phyloP scores from a whole-genome alignment of 2,888 invertebrate species.

The Paralinhomoeus sp. region DNA sequence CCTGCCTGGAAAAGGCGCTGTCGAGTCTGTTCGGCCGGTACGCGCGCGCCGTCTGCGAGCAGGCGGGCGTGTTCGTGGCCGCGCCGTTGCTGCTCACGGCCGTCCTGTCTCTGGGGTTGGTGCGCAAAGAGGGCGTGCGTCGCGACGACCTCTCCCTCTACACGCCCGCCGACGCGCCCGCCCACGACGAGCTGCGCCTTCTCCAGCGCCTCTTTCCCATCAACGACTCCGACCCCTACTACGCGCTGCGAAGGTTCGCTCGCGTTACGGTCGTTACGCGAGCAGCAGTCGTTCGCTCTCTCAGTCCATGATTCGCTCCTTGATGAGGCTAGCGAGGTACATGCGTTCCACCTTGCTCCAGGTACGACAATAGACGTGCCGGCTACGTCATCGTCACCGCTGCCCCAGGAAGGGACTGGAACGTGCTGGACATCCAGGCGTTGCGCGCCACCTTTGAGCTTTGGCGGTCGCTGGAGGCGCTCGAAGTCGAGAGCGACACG shows the following conservation, averaged over 20 bases:
- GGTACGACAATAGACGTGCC: conserved; percentile 19
- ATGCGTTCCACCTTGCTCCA: conserved; percentile 5
- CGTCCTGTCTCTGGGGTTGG: conserved; percentile 14
- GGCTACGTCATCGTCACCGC: conserved; percentile 24
- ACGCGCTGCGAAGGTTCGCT: conserved; percentile 18
- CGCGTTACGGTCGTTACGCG: background rate
- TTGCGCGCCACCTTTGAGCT: conserved; percentile 19
- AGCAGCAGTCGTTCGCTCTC: background rate
- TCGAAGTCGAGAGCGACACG: background rate
- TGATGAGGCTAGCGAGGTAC: too few species aligned
- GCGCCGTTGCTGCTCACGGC: conserved; percentile 15
- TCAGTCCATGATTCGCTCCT: background rate
- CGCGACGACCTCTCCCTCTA: conserved; percentile 22
- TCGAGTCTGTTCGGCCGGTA: conserved; percentile 16
- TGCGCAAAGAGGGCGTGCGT: conserved; percentile 14
- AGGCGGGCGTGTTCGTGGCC: conserved; percentile 17
- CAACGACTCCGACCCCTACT: conserved; percentile 23
- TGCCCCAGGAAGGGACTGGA: conserved; percentile 12
- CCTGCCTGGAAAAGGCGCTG: conserved; percentile 18
- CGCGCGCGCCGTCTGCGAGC: conserved; percentile 1
- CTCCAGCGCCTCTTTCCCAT: conserved; percentile 19
- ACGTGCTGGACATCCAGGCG: conserved; percentile 14
- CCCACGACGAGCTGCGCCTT: conserved; percentile 14
- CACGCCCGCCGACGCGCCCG: conserved; percentile 22
- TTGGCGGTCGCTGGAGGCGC: conserved; percentile 8